Conservation (phyloP, 2,113 vertebrate species). For the Grallaria varia region DNA sequence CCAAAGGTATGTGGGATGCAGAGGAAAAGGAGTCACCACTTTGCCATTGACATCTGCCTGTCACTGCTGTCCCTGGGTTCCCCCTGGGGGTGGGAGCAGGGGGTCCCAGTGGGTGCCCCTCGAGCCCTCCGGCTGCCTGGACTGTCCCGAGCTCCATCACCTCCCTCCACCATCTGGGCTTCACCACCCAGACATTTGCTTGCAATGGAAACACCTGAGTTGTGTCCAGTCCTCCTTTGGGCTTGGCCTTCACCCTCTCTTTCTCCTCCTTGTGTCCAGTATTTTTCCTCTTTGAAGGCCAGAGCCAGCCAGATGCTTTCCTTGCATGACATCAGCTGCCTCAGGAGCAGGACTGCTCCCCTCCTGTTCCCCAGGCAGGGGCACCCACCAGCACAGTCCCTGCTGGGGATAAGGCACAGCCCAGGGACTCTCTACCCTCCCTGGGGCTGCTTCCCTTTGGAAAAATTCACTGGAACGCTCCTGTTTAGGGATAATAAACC, state of each 20-base stretch:
- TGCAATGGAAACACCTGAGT: slow-evolving; percentile 5
- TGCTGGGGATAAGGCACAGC: neutral
- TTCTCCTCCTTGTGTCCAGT: neutral
- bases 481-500: neutral
- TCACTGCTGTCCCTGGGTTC: neutral
- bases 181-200: neutral
- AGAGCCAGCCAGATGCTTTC: neutral
- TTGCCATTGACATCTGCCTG: neutral
- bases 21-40: neutral
- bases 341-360: neutral
- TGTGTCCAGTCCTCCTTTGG: neutral
- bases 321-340: neutral
- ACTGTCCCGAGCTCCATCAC: neutral
- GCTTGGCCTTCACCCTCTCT: neutral
- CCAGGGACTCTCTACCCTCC: too few relatives aligned
- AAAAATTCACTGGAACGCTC: neutral
- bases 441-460: neutral
- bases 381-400: neutral
- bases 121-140: neutral
- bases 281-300: neutral
- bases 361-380: neutral
- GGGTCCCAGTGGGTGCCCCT: neutral
- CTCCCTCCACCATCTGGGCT: neutral
- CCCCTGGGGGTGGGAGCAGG: neutral
- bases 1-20: fast-evolving